phyloP scores from a whole-genome alignment of 2,888 invertebrate genomes.

The Hoplodrina ambigua region DNA sequence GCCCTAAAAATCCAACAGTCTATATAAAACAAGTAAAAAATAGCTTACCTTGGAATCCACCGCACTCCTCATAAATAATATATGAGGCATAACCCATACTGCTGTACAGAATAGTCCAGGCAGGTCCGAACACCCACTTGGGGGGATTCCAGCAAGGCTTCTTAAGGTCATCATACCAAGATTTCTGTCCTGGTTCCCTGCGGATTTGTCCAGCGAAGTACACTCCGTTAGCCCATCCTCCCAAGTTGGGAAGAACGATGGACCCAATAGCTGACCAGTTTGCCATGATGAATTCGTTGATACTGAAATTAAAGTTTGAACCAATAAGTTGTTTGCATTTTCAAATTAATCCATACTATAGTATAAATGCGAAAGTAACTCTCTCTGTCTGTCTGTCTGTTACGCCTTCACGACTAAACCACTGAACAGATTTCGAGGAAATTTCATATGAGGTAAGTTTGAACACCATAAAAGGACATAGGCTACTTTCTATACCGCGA shows the following conservation, averaged over 20 bases:
- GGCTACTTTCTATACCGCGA: no score
- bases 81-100: slow-evolving; percentile 97
- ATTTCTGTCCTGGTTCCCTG: slow-evolving; percentile 72
- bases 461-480: no score
- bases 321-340: not conserved
- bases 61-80: slow-evolving; percentile 94
- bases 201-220: slow-evolving; percentile 92
- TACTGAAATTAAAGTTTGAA: slow-evolving; percentile 53
- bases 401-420: no score
- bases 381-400: no score
- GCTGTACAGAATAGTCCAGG: slow-evolving; percentile 95
- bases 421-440: no score
- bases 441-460: no score
- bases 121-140: slow-evolving; percentile 94
- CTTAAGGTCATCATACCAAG: slow-evolving; percentile 82
- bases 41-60: slow-evolving; percentile 91
- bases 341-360: no score
- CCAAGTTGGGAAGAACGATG: slow-evolving; percentile 71
- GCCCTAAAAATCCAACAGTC: no score
- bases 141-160: slow-evolving; percentile 94
- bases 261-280: slow-evolving; percentile 80
- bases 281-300: slow-evolving; percentile 73
- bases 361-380: no score
- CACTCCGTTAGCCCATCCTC: slow-evolving; percentile 90
- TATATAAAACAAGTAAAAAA: not conserved